Conservation (phyloP, 2,888 invertebrate genomes). For the Eretmocerus hayati region DNA sequence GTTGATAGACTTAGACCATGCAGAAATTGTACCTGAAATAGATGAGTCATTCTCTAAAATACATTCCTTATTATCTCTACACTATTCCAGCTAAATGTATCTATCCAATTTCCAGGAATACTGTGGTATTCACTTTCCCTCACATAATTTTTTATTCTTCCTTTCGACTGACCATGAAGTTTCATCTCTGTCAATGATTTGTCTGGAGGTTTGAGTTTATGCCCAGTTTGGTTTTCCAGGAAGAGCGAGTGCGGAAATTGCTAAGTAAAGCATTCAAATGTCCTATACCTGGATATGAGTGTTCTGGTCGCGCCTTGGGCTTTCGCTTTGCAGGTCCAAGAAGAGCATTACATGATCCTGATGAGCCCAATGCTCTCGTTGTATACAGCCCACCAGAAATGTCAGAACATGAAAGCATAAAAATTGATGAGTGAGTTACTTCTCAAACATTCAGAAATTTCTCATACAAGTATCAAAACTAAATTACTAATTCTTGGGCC, state of each 20-base stretch:
- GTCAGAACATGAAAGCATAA: conserved; percentile 81
- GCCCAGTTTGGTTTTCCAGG: conserved; percentile 46
- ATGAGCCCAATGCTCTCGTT: conserved; percentile 85
- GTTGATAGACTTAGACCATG: too few species aligned
- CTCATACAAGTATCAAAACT: background rate
- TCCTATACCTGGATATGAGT: conserved; percentile 82
- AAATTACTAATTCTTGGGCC: too few species aligned
- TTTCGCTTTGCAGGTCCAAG: conserved; percentile 56
- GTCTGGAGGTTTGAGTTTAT: background rate
- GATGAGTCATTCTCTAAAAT: too few species aligned
- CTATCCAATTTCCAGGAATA: too few species aligned
- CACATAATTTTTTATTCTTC: background rate
- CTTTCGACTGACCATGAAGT: too few species aligned
- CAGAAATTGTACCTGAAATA: too few species aligned
- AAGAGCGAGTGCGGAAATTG: conserved; percentile 75
- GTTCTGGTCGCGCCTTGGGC: conserved; percentile 72
- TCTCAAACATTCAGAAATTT: background rate
- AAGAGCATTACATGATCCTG: conserved; percentile 82
- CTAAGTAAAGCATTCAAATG: conserved; percentile 84
- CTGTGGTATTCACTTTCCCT: too few species aligned
- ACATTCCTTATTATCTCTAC: too few species aligned
- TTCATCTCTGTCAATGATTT: background rate
- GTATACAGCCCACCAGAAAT: conserved; percentile 78
- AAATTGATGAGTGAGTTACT: conserved; percentile 58
- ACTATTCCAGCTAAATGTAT: too few species aligned